Percentiles rank a stretch among this genome's conserved stretches.
These are phyloP conservation scores for Shargacucullia verbasci DNA, from an alignment of 2,888 invertebrate species.

Conservation along the genomic window DNA sequence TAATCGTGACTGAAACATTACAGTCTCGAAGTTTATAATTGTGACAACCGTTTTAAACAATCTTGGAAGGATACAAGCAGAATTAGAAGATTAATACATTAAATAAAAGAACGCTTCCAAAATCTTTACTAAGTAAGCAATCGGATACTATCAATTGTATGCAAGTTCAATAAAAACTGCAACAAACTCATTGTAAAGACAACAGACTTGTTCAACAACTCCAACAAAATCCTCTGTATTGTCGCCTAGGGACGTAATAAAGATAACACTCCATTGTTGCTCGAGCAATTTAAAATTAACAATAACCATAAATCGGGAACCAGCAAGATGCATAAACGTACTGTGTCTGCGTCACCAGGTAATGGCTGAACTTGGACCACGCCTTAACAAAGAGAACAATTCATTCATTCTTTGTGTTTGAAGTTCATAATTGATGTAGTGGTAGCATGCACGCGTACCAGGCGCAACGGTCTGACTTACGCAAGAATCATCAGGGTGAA, in stretches of 20 bases:
- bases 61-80: too few species aligned
- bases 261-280: slow-evolving; percentile 57
- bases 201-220: slow-evolving; percentile 41
- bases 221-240: slow-evolving; percentile 44
- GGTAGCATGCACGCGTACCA: too few species aligned
- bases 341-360: slow-evolving; percentile 28
- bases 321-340: slow-evolving; percentile 54
- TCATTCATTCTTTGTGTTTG: too few species aligned
- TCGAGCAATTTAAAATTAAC: slow-evolving; percentile 61
- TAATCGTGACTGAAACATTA: too few species aligned
- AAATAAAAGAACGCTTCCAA: not conserved
- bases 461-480: too few species aligned
- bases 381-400: too few species aligned
- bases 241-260: slow-evolving; percentile 52
- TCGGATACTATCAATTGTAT: slow-evolving; percentile 43
- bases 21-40: too few species aligned
- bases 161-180: slow-evolving; percentile 46
- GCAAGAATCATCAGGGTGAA: too few species aligned
- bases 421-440: too few species aligned
- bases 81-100: not conserved
- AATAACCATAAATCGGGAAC: slow-evolving; percentile 63
- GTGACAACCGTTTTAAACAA: too few species aligned
- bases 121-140: slow-evolving; percentile 36
- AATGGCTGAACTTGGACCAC: slow-evolving; percentile 14
- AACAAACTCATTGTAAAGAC: slow-evolving; percentile 28